Conservation (phyloP, 2,113 vertebrate genomes). For the Pseudorectes ferrugineus region DNA sequence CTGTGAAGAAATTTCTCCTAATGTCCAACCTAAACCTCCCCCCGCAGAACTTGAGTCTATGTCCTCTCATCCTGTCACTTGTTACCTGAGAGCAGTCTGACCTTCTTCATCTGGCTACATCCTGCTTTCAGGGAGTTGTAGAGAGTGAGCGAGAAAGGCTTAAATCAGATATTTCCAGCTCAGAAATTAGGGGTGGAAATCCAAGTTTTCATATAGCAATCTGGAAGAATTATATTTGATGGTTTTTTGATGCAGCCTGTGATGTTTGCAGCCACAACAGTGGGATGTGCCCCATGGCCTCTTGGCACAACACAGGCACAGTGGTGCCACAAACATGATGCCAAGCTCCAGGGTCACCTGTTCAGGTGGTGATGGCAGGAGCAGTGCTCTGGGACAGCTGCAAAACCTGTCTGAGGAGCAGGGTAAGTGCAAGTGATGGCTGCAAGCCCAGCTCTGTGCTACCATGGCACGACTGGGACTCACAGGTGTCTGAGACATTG, state of each 20-base stretch:
- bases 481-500: background rate
- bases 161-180: background rate
- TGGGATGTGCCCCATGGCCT: fast-evolving
- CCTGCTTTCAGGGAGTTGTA: background rate
- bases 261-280: background rate
- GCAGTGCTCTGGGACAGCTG: fast-evolving
- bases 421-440: background rate
- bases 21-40: background rate
- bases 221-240: background rate
- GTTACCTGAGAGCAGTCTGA: background rate
- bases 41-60: background rate
- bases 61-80: background rate
- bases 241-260: background rate
- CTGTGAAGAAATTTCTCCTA: background rate
- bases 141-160: background rate
- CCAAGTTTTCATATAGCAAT: background rate
- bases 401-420: background rate
- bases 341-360: background rate
- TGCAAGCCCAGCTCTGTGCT: background rate
- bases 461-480: background rate
- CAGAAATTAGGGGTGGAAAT: background rate
- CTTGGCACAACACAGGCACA: background rate
- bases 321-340: fast-evolving
- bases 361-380: background rate
- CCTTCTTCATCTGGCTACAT: background rate